phyloP scores from a whole-genome alignment of 2,113 vertebrate genomes.

The Blennius ocellaris region DNA sequence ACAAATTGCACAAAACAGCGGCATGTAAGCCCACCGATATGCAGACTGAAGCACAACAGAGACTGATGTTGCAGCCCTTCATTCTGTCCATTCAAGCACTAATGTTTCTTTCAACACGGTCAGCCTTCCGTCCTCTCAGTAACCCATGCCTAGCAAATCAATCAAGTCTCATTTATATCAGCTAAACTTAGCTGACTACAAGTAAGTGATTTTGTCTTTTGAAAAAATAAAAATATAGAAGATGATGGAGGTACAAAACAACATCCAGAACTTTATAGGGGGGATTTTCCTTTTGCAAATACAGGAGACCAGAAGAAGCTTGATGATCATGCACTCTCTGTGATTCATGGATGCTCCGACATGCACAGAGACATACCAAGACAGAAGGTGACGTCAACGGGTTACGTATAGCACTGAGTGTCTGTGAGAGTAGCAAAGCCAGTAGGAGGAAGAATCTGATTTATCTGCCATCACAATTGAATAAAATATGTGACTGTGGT shows the following conservation, averaged over 20 bases:
- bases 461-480: background rate
- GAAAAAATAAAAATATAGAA: too few species aligned
- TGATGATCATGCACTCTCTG: conserved; percentile 51
- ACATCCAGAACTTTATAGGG: conserved; percentile 7
- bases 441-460: conserved; percentile 18
- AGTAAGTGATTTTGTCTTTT: too few species aligned
- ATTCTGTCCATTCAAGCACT: background rate
- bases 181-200: too few species aligned
- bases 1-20: conserved; percentile 26
- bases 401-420: background rate
- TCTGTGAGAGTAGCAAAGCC: conserved; percentile 23
- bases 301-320: conserved; percentile 18
- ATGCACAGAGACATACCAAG: conserved; percentile 38
- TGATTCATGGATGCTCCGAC: conserved; percentile 40
- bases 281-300: conserved; percentile 1
- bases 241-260: background rate
- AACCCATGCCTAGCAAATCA: background rate
- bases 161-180: background rate
- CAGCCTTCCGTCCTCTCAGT: background rate
- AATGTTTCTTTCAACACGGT: background rate
- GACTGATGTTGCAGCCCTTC: conserved; percentile 17
- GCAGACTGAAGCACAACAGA: conserved; percentile 15
- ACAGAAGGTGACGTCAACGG: background rate
- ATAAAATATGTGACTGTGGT: conserved; percentile 23
- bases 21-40: conserved; percentile 7